Base-by-base conservation (phyloP, 2,888 invertebrate species). In the Cephus pygmeus region DNA sequence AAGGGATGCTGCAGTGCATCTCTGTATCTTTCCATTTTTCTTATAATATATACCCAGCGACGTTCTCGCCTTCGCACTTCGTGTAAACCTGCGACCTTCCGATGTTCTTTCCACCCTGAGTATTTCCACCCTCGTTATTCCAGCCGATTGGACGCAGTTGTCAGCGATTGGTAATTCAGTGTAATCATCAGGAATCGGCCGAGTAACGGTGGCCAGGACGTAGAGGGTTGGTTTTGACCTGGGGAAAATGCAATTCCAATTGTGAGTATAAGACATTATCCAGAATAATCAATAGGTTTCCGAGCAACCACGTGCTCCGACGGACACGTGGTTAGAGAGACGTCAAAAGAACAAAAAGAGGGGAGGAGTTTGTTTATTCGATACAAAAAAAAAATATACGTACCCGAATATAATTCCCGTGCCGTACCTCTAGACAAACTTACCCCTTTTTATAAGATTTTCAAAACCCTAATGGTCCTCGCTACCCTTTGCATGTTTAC, bases 151-250 rank as follows among this genome's bases (percentile, higher is more conserved):
- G 81, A 75, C 82, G 78, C 87, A 86, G 86, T 87, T 84, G 85
- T 82, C 84, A 83, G 83, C 83, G 86, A 87, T 86, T 84, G 85
- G 84, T 83, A 85, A 86, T 86, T 81, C 86, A 81, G 82, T 79
- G 81, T 80, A 81, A 80, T 79, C 74, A 76, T 79, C 78, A 76
- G 80, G 74, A 79, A 76, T 76, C 75, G 75, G 76, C 79, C 68
- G 34, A 23, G 69, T 69, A 30, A 76, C 75, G 75, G 75, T 69
- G 74, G 73, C 23, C 15, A 56, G 40, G 23, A 23, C 9, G 56
- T 56, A 56, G 56, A 56, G 56, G 56, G 56, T 56, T 56, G 56
- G 23, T 23, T 23, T 56, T 56, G 56, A 56, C 56, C 56, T 23
- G 56, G 56, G 23, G 23, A 56, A 56, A 56, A 56, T 56, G 56